Base-by-base conservation (phyloP, 2,888 invertebrate genomes). In the Cataglyphis cursor region DNA sequence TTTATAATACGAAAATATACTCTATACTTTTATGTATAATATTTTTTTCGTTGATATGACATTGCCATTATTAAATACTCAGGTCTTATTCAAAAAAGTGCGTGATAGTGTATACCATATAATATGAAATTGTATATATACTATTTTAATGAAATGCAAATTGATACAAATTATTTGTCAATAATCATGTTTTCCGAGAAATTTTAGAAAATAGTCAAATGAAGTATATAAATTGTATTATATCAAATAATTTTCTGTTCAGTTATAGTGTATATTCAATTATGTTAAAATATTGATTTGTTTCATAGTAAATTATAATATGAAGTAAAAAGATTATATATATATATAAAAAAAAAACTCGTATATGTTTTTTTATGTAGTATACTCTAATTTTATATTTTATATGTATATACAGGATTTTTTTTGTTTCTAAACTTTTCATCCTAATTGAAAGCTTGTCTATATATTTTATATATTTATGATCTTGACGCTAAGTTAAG, bases 21-120 rank as follows among this genome's bases (percentile, higher is more conserved):
- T 73, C 28, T 62, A 12, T 73, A 28, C 5, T 10, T 57, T 12
- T 57, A n/a, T 59, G 2, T 61, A 28, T 28, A 59, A 9, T 18
- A 8, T 31, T 0, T 74, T 18, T 64, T 1, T 62, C n/a, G 6
- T 31, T 6, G 9, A 35, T 61, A 35, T 51, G 6, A 65, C 5
- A 68, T 51, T 66, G 51, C 35, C 15, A 76, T 38, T 5, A 76
- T 38, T 5, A n/a, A 66, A 76, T 35, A 76, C 10, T 74, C 41
- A 15, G 15, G 38, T 64, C 1, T 5, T 51, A 18, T 2, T 48
- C 0, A 12, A 1, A 75, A n/a, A 75, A 18, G 1, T 35, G 18
- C 18, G 1, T 28, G 28, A n/a, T 64, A 12, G 0, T 8, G 2
- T 35, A 18, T 12, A 8, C 3, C 0, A 31, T 15, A 51, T 48